Evolutionary conservation across 2,797 vertebrate genomes (phyloP).

Genomic region (Cetoscarus ocellatus): DNA sequence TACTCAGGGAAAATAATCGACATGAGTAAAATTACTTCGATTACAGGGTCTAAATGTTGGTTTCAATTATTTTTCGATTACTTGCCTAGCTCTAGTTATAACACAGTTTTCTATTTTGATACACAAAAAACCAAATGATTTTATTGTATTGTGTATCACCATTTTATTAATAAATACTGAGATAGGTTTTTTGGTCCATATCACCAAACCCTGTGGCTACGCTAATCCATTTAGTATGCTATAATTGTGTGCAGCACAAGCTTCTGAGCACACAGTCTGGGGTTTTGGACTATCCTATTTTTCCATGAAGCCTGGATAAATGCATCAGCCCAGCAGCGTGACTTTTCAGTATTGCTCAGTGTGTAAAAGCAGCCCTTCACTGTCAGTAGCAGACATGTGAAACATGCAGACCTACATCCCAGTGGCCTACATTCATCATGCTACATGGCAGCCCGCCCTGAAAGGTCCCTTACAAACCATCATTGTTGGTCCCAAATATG

Average conservation of each 20-base stretch:
- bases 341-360: conserved; percentile 15
- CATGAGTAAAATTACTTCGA: too few species aligned
- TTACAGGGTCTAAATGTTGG: too few species aligned
- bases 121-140: too few species aligned
- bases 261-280: background rate
- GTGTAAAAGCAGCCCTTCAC: conserved; percentile 36
- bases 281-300: background rate
- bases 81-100: too few species aligned
- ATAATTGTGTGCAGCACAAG: background rate
- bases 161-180: too few species aligned
- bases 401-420: conserved; percentile 39
- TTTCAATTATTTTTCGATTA: too few species aligned
- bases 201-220: too few species aligned
- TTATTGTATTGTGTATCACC: too few species aligned
- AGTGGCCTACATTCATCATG: conserved; percentile 55
- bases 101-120: too few species aligned
- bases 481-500: conserved; percentile 48
- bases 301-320: background rate
- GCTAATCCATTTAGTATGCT: too few species aligned
- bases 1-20: too few species aligned
- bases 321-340: conserved; percentile 23
- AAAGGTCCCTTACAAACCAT: conserved; percentile 29
- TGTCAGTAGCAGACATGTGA: conserved; percentile 35
- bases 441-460: conserved; percentile 22
- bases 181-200: too few species aligned